phyloP scores from a whole-genome alignment of 2,888 invertebrate genomes.

The Lithophane leautieri region DNA sequence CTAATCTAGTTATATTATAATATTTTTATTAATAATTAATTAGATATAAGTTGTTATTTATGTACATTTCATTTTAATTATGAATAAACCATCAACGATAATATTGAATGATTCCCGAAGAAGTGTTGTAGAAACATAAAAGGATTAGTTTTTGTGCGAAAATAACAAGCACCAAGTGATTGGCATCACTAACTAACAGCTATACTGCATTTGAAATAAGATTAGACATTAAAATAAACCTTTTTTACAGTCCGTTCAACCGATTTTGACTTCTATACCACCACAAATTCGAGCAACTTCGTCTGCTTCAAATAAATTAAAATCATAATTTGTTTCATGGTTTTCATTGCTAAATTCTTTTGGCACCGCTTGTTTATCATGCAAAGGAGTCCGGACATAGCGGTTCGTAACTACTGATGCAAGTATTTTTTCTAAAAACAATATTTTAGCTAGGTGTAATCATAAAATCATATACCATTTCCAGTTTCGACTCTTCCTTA shows the following conservation, averaged over 20 bases:
- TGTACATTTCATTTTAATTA: too few relatives aligned
- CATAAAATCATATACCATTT: neutral
- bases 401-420: neutral
- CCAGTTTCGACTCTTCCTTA: neutral
- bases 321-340: conserved; percentile 1
- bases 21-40: too few relatives aligned
- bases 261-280: too few relatives aligned
- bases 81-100: neutral
- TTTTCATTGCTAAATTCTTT: conserved; percentile 20
- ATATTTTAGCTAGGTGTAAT: neutral
- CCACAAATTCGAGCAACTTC: conserved; percentile 23
- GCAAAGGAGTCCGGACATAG: neutral
- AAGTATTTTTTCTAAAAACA: neutral
- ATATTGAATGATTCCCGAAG: neutral
- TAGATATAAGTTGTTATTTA: too few relatives aligned
- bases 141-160: neutral
- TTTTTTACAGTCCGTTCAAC: too few relatives aligned
- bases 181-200: conserved; percentile 5
- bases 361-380: conserved; percentile 2
- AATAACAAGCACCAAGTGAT: conserved; percentile 2
- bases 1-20: too few relatives aligned
- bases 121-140: neutral
- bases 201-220: too few relatives aligned
- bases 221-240: too few relatives aligned
- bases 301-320: conserved; percentile 6